Evolutionary conservation across 2,888 invertebrate genomes (phyloP).

Genomic region (Napeogenes inachia): DNA sequence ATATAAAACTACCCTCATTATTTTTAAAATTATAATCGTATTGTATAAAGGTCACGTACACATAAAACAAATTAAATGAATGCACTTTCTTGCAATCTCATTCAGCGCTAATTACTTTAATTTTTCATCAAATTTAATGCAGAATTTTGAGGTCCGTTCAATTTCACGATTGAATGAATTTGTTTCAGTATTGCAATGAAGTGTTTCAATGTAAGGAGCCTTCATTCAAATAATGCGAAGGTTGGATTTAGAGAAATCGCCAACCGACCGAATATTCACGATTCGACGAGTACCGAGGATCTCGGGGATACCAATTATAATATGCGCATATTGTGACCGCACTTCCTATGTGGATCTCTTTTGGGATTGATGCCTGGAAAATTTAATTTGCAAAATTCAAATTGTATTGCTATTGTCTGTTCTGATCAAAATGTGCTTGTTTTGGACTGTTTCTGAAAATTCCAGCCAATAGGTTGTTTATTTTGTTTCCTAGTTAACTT

Average conservation of each 20-base stretch:
- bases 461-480: background rate
- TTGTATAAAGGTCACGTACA: background rate
- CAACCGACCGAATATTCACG: slow-evolving; percentile 54
- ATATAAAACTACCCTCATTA: too few relatives aligned
- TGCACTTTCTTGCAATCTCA: too few relatives aligned
- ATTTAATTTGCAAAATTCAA: slow-evolving; percentile 4
- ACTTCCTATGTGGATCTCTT: slow-evolving; percentile 14
- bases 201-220: slow-evolving; percentile 61
- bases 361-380: slow-evolving; percentile 7
- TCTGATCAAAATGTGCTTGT: background rate
- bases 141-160: slow-evolving; percentile 64
- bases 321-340: slow-evolving; percentile 30
- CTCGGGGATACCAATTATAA: slow-evolving; percentile 40
- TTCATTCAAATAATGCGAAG: slow-evolving; percentile 63
- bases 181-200: slow-evolving; percentile 67
- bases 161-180: slow-evolving; percentile 68
- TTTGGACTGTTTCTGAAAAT: background rate
- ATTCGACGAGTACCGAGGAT: slow-evolving; percentile 51
- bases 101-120: slow-evolving; percentile 58
- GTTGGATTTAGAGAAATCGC: slow-evolving; percentile 53
- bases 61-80: slow-evolving; percentile 15
- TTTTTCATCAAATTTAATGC: slow-evolving; percentile 68
- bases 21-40: too few relatives aligned
- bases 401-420: slow-evolving; percentile 1
- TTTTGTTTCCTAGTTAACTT: too few relatives aligned